Evolutionary conservation across 2,888 invertebrate species (phyloP).

Genomic region (Nebria salina): DNA sequence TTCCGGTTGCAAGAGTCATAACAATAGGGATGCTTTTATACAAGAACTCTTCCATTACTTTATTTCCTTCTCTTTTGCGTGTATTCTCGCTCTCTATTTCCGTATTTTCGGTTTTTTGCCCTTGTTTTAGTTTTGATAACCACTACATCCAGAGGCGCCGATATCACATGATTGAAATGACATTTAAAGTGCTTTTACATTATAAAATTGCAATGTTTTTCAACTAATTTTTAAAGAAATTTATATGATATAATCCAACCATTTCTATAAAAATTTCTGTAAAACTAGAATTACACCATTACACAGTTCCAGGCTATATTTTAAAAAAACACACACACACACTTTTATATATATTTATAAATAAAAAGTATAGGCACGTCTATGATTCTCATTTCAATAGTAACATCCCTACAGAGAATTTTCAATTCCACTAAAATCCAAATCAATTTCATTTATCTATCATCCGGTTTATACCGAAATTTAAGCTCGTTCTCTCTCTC

Average conservation of each 20-base stretch:
- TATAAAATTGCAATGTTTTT: not conserved
- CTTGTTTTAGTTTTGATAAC: constrained; percentile 4
- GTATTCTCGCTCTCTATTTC: not conserved
- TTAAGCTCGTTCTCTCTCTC: not conserved
- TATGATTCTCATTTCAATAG: not conserved
- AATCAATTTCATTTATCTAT: constrained; percentile 32
- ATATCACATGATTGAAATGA: not conserved
- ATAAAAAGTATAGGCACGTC: not conserved
- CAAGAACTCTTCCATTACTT: constrained; percentile 27
- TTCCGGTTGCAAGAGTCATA: constrained; percentile 20
- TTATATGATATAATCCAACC: no score
- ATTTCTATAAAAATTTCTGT: no score
- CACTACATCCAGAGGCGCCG: not conserved
- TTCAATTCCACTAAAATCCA: constrained; percentile 35
- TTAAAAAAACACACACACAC: no score
- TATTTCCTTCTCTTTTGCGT: constrained; percentile 7
- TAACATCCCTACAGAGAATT: constrained; percentile 13
- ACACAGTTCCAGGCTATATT: no score
- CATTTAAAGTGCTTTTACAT: not conserved
- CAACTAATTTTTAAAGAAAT: no score
- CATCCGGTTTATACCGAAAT: not conserved
- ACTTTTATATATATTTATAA: no score
- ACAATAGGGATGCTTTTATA: constrained; percentile 29
- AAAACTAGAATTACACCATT: no score
- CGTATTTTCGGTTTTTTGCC: not conserved